phyloP scores from a whole-genome alignment of 2,888 invertebrate genomes.

The Serripes groenlandicus region DNA sequence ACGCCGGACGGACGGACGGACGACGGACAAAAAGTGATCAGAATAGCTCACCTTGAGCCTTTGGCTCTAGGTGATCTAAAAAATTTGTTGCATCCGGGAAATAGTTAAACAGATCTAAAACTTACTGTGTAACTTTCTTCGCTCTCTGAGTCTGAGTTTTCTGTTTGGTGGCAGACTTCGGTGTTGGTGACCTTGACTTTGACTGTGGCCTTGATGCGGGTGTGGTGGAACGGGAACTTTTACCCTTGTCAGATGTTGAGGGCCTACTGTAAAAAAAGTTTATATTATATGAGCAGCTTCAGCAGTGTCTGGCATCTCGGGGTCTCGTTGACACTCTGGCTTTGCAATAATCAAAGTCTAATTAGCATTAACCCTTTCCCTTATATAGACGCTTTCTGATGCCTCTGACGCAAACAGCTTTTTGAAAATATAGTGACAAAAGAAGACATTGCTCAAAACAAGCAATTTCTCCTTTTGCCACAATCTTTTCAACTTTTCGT shows the following conservation, averaged over 20 bases:
- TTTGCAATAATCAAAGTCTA: background rate
- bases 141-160: conserved; percentile 7
- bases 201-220: conserved; percentile 12
- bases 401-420: too few relatives aligned
- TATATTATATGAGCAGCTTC: background rate
- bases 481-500: background rate
- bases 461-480: background rate
- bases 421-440: background rate
- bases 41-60: too few relatives aligned
- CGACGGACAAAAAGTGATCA: too few relatives aligned
- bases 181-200: conserved; percentile 9
- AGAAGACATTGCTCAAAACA: background rate
- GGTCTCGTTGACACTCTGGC: background rate
- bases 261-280: background rate
- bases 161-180: background rate
- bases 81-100: background rate
- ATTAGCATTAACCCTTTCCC: too few relatives aligned
- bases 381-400: too few relatives aligned
- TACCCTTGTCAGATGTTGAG: background rate
- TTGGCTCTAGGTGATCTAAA: background rate
- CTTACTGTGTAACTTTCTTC: conserved; percentile 24
- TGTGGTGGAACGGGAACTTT: conserved; percentile 1
- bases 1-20: too few relatives aligned
- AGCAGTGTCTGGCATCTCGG: background rate
- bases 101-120: background rate